Evolutionary conservation across 2,888 invertebrate genomes (phyloP).

Genomic region (Sericinus montela): DNA sequence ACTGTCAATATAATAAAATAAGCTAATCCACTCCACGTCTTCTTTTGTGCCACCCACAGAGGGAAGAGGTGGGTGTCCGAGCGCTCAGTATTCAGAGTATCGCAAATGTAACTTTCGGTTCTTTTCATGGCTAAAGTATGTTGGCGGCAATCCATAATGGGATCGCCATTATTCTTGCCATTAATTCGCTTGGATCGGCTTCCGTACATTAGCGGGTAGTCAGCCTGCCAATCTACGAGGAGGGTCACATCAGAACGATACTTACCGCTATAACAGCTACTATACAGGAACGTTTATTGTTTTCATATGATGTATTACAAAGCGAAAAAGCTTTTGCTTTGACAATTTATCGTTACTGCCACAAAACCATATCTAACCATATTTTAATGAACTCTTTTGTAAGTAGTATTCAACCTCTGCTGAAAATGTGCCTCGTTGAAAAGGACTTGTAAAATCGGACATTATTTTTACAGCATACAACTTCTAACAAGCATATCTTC

Average conservation of each 20-base stretch:
- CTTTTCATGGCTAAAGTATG: constrained; percentile 80
- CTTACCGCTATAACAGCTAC: constrained; percentile 12
- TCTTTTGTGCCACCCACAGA: constrained; percentile 42
- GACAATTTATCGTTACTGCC: too few species aligned
- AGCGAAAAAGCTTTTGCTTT: too few species aligned
- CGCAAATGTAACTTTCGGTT: constrained; percentile 80
- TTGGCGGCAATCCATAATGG: constrained; percentile 81
- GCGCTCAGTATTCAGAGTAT: constrained; percentile 79
- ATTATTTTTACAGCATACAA: too few species aligned
- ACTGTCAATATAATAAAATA: too few species aligned
- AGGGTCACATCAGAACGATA: constrained; percentile 40
- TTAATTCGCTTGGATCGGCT: constrained; percentile 77
- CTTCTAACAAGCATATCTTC: too few species aligned
- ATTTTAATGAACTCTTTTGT: too few species aligned
- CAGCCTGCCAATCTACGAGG: constrained; percentile 64
- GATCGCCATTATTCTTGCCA: constrained; percentile 80
- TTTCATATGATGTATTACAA: background rate
- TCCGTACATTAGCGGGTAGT: constrained; percentile 76
- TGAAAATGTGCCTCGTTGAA: too few species aligned
- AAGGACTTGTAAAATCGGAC: too few species aligned
- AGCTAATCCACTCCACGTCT: constrained; percentile 41
- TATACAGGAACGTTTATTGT: constrained; percentile 4
- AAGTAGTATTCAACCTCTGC: too few species aligned
- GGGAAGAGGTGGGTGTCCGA: constrained; percentile 49
- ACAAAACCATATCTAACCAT: too few species aligned